A percentile compares a stretch with the other conserved stretches of the same genome.
These are phyloP conservation scores for Orius laevigatus DNA, from an alignment of 1,140 invertebrate species.

Conservation along the genomic window DNA sequence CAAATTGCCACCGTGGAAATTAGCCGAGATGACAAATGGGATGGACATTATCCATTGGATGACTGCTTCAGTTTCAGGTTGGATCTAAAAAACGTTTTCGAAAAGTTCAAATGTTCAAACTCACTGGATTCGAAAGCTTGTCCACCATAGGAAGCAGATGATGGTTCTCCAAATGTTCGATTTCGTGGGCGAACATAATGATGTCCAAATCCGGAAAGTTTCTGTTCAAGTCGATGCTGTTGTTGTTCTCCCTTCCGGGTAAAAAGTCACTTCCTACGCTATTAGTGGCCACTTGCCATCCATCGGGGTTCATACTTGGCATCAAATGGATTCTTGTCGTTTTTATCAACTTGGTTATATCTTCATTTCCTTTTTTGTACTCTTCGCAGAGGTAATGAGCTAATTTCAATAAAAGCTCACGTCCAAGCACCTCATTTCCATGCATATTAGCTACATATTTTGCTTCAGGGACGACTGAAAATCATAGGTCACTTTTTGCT, in stretches of 20 bases:
- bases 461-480: too few relatives aligned
- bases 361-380: conserved; percentile 52
- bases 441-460: conserved; percentile 95
- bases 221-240: conserved; percentile 80
- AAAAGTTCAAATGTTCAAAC: conserved; percentile 15
- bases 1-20: conserved; percentile 85
- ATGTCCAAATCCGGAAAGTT: conserved; percentile 89
- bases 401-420: conserved; percentile 68
- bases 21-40: conserved; percentile 92
- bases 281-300: conserved; percentile 62
- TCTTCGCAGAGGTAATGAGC: conserved; percentile 77
- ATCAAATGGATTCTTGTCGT: conserved; percentile 78
- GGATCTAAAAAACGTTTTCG: too few relatives aligned
- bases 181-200: too few relatives aligned
- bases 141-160: neutral
- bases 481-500: too few relatives aligned
- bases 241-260: conserved; percentile 61
- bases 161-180: conserved; percentile 25
- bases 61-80: conserved; percentile 77
- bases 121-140: neutral
- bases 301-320: conserved; percentile 97
- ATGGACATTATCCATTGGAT: conserved; percentile 77
- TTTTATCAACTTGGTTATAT: conserved; percentile 61
- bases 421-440: conserved; percentile 88
- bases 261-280: conserved; percentile 28